Evolutionary conservation across 2,888 invertebrate species (phyloP), one percentile per base, ranked within the genome.

Genomic region (Synergus gifuensis): DNA sequence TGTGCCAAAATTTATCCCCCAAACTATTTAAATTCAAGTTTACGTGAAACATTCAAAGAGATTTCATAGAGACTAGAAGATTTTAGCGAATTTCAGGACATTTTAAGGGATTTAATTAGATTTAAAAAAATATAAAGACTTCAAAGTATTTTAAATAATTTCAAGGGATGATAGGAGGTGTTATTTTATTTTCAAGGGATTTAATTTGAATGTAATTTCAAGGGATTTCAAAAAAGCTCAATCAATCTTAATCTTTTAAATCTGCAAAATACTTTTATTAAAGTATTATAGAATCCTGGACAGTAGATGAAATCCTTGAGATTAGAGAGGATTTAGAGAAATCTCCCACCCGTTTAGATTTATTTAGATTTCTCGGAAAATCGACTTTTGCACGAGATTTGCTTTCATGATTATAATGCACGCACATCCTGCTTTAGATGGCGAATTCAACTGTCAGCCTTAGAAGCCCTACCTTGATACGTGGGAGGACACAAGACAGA

Each of bases 401-500:
- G 69, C 69, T 73, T 73, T 73, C 69, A 54, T 73, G 69, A 54
- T 73, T 73, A 73, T 67, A 67, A 46, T 67, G 67, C 67, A 67
- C 67, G 42, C 44, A 11, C 67, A 28, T 36, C 54, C 16, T 42
- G 69, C 49, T 73, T 49, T 36, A 49, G 36, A 54, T 73, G 69
- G 69, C 16, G 69, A 73, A 73, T 73, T 73, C 28, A 73, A 73
- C 69, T 73, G 69, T 63, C 79, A 44, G 40, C 18, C 44, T 77
- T 62, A 44, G 44, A 44, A 42, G 44, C 76, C 78, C 28, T 49
- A 69, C 62, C 58, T 76, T 79, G 78, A 77, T 73, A 62, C 40
- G 46, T 49, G 69, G 69, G 73, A 42, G 76, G 80, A 79, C 77
- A 46, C 66, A n/a, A 73, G 60, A 42, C 76, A 78, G 78, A 54